Conservation (phyloP, 2,797 vertebrate genomes). For the Pangasius mekongensis region DNA sequence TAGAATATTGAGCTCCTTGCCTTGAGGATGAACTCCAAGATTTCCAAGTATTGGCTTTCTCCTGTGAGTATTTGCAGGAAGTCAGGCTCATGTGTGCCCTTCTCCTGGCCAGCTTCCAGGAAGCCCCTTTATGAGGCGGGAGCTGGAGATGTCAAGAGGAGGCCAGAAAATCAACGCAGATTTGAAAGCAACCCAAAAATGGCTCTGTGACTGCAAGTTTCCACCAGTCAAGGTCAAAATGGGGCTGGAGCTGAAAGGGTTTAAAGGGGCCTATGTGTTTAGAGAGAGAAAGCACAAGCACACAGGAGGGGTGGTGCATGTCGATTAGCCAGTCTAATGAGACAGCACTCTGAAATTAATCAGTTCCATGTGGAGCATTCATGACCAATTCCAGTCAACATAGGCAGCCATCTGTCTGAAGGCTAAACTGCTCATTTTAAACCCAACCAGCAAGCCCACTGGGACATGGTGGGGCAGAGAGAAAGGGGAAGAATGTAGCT, state of each 20-base stretch:
- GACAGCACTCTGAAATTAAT: conserved; percentile 81
- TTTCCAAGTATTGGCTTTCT: conserved; percentile 37
- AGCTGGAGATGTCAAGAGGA: conserved; percentile 64
- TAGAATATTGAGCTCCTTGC: background rate
- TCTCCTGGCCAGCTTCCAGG: conserved; percentile 53
- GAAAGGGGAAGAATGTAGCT: conserved; percentile 26
- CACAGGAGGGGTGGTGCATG: conserved; percentile 46
- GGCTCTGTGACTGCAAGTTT: conserved; percentile 62
- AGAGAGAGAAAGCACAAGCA: conserved; percentile 20
- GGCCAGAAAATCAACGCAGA: conserved; percentile 59
- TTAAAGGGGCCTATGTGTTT: conserved; percentile 2
- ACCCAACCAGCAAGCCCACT: conserved; percentile 43
- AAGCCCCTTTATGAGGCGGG: conserved; percentile 67
- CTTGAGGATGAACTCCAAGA: conserved; percentile 8
- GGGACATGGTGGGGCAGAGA: conserved; percentile 30
- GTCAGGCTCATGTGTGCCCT: conserved; percentile 21
- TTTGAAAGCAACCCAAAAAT: conserved; percentile 61
- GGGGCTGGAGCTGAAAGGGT: conserved; percentile 16
- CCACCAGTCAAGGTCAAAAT: conserved; percentile 63
- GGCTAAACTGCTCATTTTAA: conserved; percentile 56
- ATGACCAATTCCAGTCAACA: conserved; percentile 72
- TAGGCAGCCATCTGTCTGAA: conserved; percentile 66
- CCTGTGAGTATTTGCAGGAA: conserved; percentile 23
- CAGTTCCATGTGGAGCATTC: conserved; percentile 78
- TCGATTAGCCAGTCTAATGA: conserved; percentile 80